Base-by-base conservation (phyloP, 2,888 invertebrate species). In the Drosophila meridionalis region DNA sequence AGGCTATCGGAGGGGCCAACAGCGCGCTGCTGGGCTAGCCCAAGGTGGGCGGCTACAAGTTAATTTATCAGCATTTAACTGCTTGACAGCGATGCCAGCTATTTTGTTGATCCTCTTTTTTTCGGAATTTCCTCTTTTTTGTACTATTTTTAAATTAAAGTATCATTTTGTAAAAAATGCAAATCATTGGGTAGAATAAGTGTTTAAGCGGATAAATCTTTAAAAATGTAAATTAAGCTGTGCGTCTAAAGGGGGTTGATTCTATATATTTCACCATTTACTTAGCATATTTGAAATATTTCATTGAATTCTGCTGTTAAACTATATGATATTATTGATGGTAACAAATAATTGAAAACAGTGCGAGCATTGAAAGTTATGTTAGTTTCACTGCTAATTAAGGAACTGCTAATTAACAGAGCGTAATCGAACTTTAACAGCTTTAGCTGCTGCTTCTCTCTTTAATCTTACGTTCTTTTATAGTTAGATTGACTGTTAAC, bases 21-120 rank as follows among this genome's bases (percentile, higher is more conserved):
- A 28, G 47, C 9, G 26, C 40, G 32, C 48, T 55, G 58, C 43
- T 32, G 36, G 40, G 20, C 34, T 52, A 58, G 73, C 45, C 36
- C 36, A 48, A 50, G 40, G 34, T 38, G 53, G 83, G 82, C 75
- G 67, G 70, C 68, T 77, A 71, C 73, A 78, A 87, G 89, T 90
- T 87, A 90, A 87, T 87, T 90, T 87, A 90, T 87, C 90, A 87
- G 87, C 89, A 83, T 87, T 85, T 85, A 85, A 85, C 86, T 82
- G 90, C 85, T 79, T 89, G 89, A 84, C 85, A 78, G 73, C 70
- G 68, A 59, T 60, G 71, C 71, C 60, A 65, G 58, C 61, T 32
- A 59, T 68, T 67, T 65, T 50, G 60, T 42, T 56, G 20, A 20
- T 42, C 9, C 26, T 42, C 42, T 9, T 43, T 38, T 38, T 34